A percentile compares a stretch with the other conserved stretches of the same genome.
Evolutionary conservation across 2,113 vertebrate genomes (phyloP).

Genomic region (Heterotilapia buettikoferi): DNA sequence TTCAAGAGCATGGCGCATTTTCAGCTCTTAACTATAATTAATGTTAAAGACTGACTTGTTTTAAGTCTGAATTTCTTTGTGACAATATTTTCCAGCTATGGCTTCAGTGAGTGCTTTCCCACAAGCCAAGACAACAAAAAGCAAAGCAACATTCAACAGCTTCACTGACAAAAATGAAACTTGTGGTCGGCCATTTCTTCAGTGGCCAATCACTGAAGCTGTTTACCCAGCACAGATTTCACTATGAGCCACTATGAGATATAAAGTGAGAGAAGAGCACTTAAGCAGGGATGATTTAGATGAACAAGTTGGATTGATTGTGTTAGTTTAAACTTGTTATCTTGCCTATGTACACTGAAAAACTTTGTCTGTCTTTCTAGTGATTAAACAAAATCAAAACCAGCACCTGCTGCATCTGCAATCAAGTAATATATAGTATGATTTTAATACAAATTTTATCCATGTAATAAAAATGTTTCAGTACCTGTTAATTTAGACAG

Average conservation of each 20-base stretch:
- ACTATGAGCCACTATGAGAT: not conserved
- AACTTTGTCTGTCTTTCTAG: not conserved
- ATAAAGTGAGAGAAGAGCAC: not conserved
- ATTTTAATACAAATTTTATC: not conserved
- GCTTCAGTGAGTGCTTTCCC: not conserved
- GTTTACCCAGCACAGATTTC: not conserved
- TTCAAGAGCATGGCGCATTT: accelerated
- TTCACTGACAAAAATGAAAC: accelerated
- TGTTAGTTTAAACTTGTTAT: not conserved
- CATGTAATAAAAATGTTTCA: accelerated
- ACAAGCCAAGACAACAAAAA: not conserved
- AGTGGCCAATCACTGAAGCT: not conserved
- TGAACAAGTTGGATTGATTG: not conserved
- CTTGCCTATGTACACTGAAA: not conserved
- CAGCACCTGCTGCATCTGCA: not conserved
- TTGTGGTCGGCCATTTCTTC: accelerated
- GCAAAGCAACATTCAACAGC: not conserved
- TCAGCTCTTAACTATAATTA: not conserved
- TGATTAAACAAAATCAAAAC: not conserved
- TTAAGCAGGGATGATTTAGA: not conserved
- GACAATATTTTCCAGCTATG: not conserved
- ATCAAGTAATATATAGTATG: accelerated
- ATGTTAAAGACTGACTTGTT: not conserved
- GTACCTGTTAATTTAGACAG: accelerated
- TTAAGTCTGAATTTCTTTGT: not conserved